Conservation (phyloP, 2,888 invertebrate genomes). For the Endotricha flammealis region DNA sequence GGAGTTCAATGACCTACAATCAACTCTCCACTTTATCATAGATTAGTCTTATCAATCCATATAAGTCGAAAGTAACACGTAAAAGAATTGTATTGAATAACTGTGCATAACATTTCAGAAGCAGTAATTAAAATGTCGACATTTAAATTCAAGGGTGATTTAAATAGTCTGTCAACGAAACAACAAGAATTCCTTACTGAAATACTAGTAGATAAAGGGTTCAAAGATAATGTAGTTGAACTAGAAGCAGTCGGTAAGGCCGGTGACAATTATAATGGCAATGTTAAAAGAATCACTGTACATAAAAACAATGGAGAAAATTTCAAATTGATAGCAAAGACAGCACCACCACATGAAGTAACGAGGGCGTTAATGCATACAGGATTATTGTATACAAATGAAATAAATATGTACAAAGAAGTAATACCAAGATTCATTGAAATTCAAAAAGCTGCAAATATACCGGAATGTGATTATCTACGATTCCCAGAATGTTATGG, state of each 20-base stretch:
- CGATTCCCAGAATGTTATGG: constrained; percentile 39
- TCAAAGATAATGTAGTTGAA: constrained; percentile 12
- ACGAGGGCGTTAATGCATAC: constrained; percentile 19
- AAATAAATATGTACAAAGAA: constrained; percentile 34
- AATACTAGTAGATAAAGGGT: constrained; percentile 17
- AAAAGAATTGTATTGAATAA: no score
- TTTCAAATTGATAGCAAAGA: constrained; percentile 32
- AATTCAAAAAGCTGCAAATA: constrained; percentile 31
- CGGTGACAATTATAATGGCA: constrained; percentile 31
- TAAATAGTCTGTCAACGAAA: constrained; percentile 11
- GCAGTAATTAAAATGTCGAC: constrained; percentile 13
- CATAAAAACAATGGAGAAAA: constrained; percentile 20
- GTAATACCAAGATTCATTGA: constrained; percentile 35
- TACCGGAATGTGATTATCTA: constrained; percentile 31
- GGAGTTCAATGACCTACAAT: no score
- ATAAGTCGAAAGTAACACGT: no score
- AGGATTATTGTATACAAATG: constrained; percentile 28
- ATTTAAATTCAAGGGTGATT: constrained; percentile 18
- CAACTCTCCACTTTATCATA: no score
- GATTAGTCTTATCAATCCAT: no score
- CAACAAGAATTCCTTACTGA: constrained; percentile 19
- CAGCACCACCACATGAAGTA: constrained; percentile 26
- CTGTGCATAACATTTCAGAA: no score
- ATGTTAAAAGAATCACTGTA: constrained; percentile 26
- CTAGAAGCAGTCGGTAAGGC: constrained; percentile 22